Percentiles rank a stretch among this genome's conserved stretches.
Conservation (phyloP, 1,140 invertebrate genomes). For the Drosophila sp. region DNA sequence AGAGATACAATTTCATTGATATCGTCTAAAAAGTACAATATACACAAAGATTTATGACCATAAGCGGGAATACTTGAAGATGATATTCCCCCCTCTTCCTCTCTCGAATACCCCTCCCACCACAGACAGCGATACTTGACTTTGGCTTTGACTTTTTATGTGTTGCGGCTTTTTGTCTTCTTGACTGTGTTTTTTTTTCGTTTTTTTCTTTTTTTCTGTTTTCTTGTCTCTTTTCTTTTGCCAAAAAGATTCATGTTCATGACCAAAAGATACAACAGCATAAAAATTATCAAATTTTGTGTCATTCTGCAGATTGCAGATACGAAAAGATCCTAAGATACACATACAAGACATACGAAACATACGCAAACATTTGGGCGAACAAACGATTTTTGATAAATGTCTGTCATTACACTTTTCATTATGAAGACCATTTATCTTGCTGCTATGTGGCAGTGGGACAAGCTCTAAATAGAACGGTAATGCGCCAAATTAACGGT, state of each 20-base stretch:
- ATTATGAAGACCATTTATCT: constrained; percentile 71
- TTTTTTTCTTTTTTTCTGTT: constrained; percentile 10
- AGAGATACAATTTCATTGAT: constrained; percentile 83
- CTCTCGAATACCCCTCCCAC: background rate
- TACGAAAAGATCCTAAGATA: constrained; percentile 51
- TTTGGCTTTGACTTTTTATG: constrained; percentile 36
- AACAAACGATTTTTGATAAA: constrained; percentile 77
- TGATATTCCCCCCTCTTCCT: constrained; percentile 45
- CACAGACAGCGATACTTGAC: constrained; percentile 23
- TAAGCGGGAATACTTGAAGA: constrained; percentile 52
- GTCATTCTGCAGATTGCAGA: constrained; percentile 63
- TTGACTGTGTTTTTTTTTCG: constrained; percentile 14
- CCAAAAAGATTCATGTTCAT: constrained; percentile 71
- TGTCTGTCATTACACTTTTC: constrained; percentile 72
- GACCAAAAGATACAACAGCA: constrained; percentile 61
- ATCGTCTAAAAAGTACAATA: constrained; percentile 82
- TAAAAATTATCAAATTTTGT: constrained; percentile 76
- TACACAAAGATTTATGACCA: constrained; percentile 76
- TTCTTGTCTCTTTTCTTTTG: constrained; percentile 38
- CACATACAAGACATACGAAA: constrained; percentile 31
- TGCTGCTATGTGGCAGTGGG: constrained; percentile 42
- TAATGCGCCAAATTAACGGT: constrained; percentile 28
- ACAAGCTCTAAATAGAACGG: constrained; percentile 32
- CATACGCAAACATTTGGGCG: constrained; percentile 48
- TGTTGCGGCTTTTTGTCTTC: constrained; percentile 6